Conservation (phyloP, 2,888 invertebrate genomes). For the Megastigmus dorsalis region DNA sequence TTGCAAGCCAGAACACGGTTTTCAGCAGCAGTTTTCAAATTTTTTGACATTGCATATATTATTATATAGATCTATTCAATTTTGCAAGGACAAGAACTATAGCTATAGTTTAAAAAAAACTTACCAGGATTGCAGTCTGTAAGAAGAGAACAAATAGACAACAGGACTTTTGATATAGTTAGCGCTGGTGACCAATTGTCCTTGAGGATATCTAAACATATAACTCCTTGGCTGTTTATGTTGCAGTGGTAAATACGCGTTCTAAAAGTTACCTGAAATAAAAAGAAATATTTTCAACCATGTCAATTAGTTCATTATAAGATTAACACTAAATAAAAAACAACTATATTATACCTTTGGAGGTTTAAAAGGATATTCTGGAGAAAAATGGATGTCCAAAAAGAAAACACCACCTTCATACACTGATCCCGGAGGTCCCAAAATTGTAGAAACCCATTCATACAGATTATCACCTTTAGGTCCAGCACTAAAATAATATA, state of each 20-base stretch:
- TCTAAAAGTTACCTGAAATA: slow-evolving; percentile 85
- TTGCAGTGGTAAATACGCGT: slow-evolving; percentile 99
- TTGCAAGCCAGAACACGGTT: too few species aligned
- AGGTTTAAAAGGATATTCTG: slow-evolving; percentile 98
- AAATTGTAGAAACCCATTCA: slow-evolving; percentile 97
- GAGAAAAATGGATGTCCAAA: slow-evolving; percentile 96
- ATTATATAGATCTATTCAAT: too few species aligned
- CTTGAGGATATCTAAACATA: slow-evolving; percentile 97
- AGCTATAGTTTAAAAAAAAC: slow-evolving; percentile 56
- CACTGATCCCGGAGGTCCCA: slow-evolving; percentile 97
- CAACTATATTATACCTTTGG: slow-evolving; percentile 84
- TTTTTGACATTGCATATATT: too few species aligned
- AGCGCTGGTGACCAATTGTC: slow-evolving; percentile 99
- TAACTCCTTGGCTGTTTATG: slow-evolving; percentile 98
- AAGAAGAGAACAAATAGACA: slow-evolving; percentile 97
- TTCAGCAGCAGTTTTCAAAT: too few species aligned
- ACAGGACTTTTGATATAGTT: slow-evolving; percentile 97
- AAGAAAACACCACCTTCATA: slow-evolving; percentile 99
- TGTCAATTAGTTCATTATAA: neutral
- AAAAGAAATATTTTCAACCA: neutral
- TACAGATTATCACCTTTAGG: slow-evolving; percentile 98
- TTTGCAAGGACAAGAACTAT: too few species aligned
- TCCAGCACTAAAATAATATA: slow-evolving; percentile 83
- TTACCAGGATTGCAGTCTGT: slow-evolving; percentile 99
- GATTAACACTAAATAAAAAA: neutral